A percentile compares a stretch with the other conserved stretches of the same genome.
Conservation (phyloP, 2,888 invertebrate genomes). For the Ditylenchus weischeri region DNA sequence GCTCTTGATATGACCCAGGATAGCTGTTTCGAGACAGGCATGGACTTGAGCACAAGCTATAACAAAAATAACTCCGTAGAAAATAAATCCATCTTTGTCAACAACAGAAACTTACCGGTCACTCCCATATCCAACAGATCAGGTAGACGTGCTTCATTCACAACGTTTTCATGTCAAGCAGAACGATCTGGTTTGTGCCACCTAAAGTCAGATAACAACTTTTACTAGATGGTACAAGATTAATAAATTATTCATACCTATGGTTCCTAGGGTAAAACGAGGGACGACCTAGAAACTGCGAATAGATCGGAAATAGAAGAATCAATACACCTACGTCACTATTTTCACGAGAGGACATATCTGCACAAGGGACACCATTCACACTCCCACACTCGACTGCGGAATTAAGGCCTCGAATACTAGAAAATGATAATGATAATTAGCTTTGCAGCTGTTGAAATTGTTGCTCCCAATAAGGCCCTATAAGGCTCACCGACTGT, state of each 20-base stretch:
- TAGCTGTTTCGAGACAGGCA: conserved; percentile 24
- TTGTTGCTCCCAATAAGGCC: too few relatives aligned
- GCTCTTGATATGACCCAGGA: conserved; percentile 9
- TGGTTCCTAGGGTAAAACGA: conserved; percentile 22
- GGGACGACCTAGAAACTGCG: conserved; percentile 11
- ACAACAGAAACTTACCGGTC: too few relatives aligned
- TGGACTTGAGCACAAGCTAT: conserved; percentile 26
- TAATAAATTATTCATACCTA: conserved; percentile 13
- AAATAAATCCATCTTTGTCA: too few relatives aligned
- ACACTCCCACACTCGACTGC: conserved; percentile 79
- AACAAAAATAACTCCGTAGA: too few relatives aligned
- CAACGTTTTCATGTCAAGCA: conserved; percentile 26
- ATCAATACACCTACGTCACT: conserved; percentile 11
- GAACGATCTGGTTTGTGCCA: conserved; percentile 23
- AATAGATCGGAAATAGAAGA: too few relatives aligned
- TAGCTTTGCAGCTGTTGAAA: too few relatives aligned
- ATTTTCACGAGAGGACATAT: conserved; percentile 26
- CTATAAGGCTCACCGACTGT: too few relatives aligned
- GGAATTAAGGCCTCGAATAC: conserved; percentile 81
- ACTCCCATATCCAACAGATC: conserved; percentile 20
- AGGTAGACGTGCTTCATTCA: conserved; percentile 17
- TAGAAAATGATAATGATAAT: not conserved
- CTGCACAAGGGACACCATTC: conserved; percentile 33
- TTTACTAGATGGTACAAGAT: too few relatives aligned
- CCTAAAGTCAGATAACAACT: not conserved